These are phyloP conservation scores for Torymus aiolomorphi DNA, from an alignment of 2,888 invertebrate species.

Conservation along the genomic window DNA sequence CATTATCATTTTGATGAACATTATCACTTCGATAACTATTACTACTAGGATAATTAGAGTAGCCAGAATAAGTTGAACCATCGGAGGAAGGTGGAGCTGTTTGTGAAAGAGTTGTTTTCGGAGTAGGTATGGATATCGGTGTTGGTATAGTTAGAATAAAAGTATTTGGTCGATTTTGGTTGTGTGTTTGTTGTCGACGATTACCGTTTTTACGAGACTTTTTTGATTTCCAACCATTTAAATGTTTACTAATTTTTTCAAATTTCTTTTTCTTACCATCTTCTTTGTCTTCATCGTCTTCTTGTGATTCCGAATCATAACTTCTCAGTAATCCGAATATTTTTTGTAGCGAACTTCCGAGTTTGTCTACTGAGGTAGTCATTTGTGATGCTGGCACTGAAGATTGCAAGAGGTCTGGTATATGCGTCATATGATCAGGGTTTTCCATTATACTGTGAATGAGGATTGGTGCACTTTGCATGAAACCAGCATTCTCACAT, in stretches of 20 bases:
- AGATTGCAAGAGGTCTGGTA: slow-evolving; percentile 35
- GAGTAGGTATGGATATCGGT: not conserved
- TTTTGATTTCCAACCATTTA: slow-evolving; percentile 20
- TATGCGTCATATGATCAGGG: slow-evolving; percentile 34
- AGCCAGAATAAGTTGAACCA: not conserved
- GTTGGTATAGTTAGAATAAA: slow-evolving; percentile 19
- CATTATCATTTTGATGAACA: too few species aligned
- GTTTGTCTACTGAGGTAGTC: slow-evolving; percentile 31
- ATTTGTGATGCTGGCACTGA: slow-evolving; percentile 35
- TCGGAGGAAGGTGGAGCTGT: not conserved
- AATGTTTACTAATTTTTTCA: slow-evolving; percentile 21
- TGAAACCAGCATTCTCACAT: slow-evolving; percentile 7
- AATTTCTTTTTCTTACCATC: slow-evolving; percentile 31
- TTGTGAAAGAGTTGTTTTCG: not conserved
- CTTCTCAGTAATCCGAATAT: slow-evolving; percentile 28
- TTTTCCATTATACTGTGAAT: slow-evolving; percentile 45
- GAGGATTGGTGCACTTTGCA: slow-evolving; percentile 44
- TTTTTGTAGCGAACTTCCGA: slow-evolving; percentile 30
- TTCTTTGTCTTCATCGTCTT: slow-evolving; percentile 52
- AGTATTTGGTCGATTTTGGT: slow-evolving; percentile 22
- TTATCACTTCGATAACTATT: too few species aligned
- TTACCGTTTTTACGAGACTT: slow-evolving; percentile 9
- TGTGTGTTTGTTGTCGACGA: not conserved
- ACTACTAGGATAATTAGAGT: not conserved
- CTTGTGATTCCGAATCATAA: slow-evolving; percentile 1